Percentiles rank a stretch among this genome's conserved stretches.
Evolutionary conservation across 1,140 invertebrate genomes (phyloP).

Genomic region (Colletes latitarsis): DNA sequence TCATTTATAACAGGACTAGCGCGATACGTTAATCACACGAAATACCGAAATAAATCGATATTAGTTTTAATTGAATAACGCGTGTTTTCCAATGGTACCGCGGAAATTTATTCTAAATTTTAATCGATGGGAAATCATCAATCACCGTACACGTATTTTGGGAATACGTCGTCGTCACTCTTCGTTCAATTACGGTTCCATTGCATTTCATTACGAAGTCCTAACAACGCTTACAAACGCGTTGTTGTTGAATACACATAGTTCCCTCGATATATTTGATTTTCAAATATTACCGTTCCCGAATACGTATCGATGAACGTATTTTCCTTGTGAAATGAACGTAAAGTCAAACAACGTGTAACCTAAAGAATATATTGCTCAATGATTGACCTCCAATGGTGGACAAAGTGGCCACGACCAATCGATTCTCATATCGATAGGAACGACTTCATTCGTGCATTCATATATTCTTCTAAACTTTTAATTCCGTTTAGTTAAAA

Average conservation of each 20-base stretch:
- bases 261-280: neutral
- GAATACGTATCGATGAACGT: neutral
- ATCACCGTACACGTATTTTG: neutral
- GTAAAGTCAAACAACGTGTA: neutral
- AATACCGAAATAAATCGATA: conserved; percentile 57
- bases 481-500: too few species aligned
- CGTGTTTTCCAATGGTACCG: conserved; percentile 15
- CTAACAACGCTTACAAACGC: conserved; percentile 7
- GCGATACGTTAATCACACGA: conserved; percentile 57
- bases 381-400: neutral
- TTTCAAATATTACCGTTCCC: neutral
- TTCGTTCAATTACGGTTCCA: neutral
- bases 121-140: conserved; percentile 49
- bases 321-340: neutral
- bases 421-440: neutral
- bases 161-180: neutral
- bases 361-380: neutral
- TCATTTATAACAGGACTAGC: conserved; percentile 56
- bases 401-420: neutral
- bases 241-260: neutral
- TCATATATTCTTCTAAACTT: too few species aligned
- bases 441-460: neutral
- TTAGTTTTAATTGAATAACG: conserved; percentile 60
- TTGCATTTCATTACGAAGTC: neutral
- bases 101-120: conserved; percentile 47